These are phyloP conservation scores for Ataeniobius toweri DNA, from an alignment of 2,797 vertebrate genomes.

Conservation along the genomic window DNA sequence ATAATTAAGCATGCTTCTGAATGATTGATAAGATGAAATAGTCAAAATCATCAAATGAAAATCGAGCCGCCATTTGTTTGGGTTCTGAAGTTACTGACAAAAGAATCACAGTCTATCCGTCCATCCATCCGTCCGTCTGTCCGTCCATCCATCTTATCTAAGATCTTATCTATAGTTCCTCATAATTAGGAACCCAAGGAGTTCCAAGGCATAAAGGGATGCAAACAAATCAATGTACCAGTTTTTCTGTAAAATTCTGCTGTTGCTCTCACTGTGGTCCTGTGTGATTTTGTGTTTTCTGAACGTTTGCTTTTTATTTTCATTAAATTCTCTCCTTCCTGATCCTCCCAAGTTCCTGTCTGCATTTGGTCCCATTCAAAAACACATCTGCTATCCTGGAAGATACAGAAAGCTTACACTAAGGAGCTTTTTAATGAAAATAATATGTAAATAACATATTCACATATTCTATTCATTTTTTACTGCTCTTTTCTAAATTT, in stretches of 20 bases:
- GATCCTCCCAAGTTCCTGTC: neutral
- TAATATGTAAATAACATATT: neutral
- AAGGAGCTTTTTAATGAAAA: conserved; percentile 7
- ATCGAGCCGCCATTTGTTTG: too few species aligned
- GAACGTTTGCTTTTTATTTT: neutral
- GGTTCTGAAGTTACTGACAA: too few species aligned
- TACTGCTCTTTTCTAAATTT: conserved; percentile 12
- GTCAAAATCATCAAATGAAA: too few species aligned
- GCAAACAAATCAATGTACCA: too few species aligned
- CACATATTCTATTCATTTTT: neutral
- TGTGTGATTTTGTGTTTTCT: neutral
- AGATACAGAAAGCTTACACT: conserved; percentile 19
- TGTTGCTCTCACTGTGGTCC: neutral
- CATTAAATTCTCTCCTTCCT: neutral
- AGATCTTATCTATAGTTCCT: too few species aligned
- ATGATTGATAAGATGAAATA: too few species aligned
- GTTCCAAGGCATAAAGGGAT: too few species aligned
- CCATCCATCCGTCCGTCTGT: too few species aligned
- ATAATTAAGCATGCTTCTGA: too few species aligned
- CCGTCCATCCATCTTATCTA: too few species aligned
- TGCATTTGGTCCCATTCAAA: neutral
- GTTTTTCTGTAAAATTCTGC: neutral
- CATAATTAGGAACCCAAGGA: too few species aligned
- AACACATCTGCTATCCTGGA: conserved; percentile 25
- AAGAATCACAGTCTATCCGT: too few species aligned